These are phyloP conservation scores for Actinemys pallida DNA, from an alignment of 2,113 vertebrate genomes.

Conservation along the genomic window DNA sequence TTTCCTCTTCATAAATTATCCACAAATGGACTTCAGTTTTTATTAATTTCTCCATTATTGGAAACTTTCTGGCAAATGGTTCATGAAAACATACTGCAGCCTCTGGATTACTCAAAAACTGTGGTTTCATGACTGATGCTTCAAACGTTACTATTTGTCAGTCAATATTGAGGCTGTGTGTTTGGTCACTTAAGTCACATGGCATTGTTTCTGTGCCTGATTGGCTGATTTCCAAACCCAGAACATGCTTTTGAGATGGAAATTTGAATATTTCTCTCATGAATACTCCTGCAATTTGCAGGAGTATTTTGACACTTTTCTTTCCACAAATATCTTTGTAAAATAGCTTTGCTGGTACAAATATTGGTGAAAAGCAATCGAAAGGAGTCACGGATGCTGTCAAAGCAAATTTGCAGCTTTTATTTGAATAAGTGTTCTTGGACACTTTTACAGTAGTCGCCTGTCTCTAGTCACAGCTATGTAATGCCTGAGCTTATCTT, in stretches of 20 bases:
- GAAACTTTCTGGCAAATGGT: neutral
- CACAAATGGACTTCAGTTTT: neutral
- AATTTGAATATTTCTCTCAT: neutral
- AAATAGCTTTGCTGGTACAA: neutral
- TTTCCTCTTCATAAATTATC: neutral
- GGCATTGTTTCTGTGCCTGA: neutral
- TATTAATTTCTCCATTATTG: neutral
- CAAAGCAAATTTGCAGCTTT: neutral
- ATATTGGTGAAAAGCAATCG: neutral
- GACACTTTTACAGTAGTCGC: neutral
- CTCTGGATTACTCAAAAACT: neutral
- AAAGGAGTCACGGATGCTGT: neutral
- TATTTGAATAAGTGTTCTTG: neutral
- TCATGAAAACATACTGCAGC: neutral
- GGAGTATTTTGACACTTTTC: neutral
- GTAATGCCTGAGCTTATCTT: neutral
- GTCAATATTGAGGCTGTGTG: neutral
- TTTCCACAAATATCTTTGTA: neutral
- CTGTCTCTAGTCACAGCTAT: neutral
- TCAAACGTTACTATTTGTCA: neutral
- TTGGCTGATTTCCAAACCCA: neutral
- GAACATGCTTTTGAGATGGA: neutral
- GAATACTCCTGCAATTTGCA: neutral
- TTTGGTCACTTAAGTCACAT: neutral
- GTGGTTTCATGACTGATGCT: neutral